Evolutionary conservation across 2,797 vertebrate species (phyloP).

Genomic region (Falco concolor): DNA sequence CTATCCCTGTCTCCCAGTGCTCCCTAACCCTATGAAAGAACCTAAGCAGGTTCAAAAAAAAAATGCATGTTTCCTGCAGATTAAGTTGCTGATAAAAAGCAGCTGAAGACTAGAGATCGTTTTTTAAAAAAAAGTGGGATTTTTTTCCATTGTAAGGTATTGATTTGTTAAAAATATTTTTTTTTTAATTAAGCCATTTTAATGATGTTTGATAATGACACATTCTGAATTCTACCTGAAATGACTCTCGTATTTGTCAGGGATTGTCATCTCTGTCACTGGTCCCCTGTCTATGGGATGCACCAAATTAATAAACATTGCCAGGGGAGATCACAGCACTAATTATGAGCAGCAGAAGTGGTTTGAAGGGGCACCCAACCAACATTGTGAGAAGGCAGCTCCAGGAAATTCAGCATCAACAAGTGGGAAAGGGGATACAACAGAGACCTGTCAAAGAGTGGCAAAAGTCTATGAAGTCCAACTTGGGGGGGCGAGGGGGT

Average conservation of each 20-base stretch:
- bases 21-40: background rate
- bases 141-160: background rate
- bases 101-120: background rate
- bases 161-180: background rate
- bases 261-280: background rate
- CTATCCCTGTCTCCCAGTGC: background rate
- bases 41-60: background rate
- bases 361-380: background rate
- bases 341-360: accelerated
- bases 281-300: background rate
- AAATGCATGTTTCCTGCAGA: background rate
- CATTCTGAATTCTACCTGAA: background rate
- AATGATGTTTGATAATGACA: background rate
- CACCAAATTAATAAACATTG: background rate
- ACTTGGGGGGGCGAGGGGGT: background rate
- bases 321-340: background rate
- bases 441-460: background rate
- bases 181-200: background rate
- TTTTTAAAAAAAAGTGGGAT: background rate
- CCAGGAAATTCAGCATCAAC: background rate
- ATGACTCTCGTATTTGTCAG: background rate
- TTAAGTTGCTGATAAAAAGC: background rate
- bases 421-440: background rate
- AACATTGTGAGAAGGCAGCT: background rate
- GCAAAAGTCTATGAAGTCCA: background rate